phyloP scores from a whole-genome alignment of 1,140 invertebrate genomes.

The Teleogryllus occipitalis region DNA sequence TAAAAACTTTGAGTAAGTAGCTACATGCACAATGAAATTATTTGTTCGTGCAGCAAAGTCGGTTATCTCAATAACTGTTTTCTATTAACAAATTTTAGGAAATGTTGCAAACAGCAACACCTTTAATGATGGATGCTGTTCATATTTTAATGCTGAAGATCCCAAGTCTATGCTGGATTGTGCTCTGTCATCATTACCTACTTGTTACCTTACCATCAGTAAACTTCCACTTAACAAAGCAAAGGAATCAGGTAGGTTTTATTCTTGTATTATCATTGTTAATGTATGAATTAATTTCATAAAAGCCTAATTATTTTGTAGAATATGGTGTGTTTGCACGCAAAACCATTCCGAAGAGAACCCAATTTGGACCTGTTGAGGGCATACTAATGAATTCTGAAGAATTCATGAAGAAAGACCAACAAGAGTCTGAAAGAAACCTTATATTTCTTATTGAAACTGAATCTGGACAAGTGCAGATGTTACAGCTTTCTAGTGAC shows the following conservation, averaged over 20 bases:
- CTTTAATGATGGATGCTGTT: neutral
- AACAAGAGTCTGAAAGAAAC: too few species aligned
- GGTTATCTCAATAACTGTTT: too few species aligned
- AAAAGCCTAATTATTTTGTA: slow-evolving; percentile 24
- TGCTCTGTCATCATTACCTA: neutral
- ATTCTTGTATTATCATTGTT: slow-evolving; percentile 17
- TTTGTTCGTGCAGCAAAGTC: too few species aligned
- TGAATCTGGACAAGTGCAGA: too few species aligned
- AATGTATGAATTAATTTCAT: neutral
- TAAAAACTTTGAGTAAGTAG: too few species aligned
- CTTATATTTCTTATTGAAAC: too few species aligned
- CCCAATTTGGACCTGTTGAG: slow-evolving; percentile 71
- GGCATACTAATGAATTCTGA: slow-evolving; percentile 42
- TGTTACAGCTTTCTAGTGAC: too few species aligned
- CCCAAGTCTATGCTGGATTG: neutral
- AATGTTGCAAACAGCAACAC: neutral
- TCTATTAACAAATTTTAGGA: neutral
- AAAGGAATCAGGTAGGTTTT: neutral
- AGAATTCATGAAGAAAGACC: too few species aligned
- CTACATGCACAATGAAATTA: too few species aligned
- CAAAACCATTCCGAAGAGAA: slow-evolving; percentile 54
- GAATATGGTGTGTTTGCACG: slow-evolving; percentile 64
- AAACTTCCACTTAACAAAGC: neutral
- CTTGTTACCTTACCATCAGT: neutral
- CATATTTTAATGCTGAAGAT: neutral